phyloP scores from a whole-genome alignment of 1,140 invertebrate genomes.

The Frieseomelitta varia region DNA sequence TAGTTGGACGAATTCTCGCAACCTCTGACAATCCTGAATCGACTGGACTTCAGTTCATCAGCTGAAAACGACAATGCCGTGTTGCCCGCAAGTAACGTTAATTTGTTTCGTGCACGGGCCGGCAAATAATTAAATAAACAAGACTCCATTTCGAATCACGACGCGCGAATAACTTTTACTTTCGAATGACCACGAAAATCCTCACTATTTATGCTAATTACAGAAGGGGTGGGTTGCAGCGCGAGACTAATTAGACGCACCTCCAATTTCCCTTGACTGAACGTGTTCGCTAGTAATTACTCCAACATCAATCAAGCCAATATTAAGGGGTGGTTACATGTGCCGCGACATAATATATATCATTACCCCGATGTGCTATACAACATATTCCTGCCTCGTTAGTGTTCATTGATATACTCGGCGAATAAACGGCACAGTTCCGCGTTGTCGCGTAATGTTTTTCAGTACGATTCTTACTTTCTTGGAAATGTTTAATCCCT shows the following conservation, averaged over 20 bases:
- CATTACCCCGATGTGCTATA: not conserved
- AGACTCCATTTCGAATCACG: not conserved
- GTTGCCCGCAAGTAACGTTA: not conserved
- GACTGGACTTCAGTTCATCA: no score
- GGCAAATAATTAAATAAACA: not conserved
- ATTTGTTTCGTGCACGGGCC: not conserved
- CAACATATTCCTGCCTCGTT: not conserved
- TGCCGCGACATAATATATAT: slow-evolving; percentile 26
- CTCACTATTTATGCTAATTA: slow-evolving; percentile 41
- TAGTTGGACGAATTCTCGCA: no score
- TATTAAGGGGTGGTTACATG: slow-evolving; percentile 40
- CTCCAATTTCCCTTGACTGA: slow-evolving; percentile 45
- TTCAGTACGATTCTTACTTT: no score
- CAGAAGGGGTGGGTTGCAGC: not conserved
- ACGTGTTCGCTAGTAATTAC: slow-evolving; percentile 46
- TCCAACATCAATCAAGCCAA: slow-evolving; percentile 49
- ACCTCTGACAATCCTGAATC: no score
- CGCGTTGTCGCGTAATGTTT: not conserved
- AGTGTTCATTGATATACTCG: not conserved
- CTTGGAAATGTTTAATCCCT: no score
- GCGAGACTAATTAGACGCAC: slow-evolving; percentile 35
- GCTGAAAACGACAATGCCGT: not conserved
- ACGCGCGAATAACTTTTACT: not conserved
- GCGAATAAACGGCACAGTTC: not conserved
- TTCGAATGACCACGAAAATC: slow-evolving; percentile 9